These are phyloP conservation scores for Netelia virgata DNA, from an alignment of 2,888 invertebrate species.

Conservation along the genomic window DNA sequence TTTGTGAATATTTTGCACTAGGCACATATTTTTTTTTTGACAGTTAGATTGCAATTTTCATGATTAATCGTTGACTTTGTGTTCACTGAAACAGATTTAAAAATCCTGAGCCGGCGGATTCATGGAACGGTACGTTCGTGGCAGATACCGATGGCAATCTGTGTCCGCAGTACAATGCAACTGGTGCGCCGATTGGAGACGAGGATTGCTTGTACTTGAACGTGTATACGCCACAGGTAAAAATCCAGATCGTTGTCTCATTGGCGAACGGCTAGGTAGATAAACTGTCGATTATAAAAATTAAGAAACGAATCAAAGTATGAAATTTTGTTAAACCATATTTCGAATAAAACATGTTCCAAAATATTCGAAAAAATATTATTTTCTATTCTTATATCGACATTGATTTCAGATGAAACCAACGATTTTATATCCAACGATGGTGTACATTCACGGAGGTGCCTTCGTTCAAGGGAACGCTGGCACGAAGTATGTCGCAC, in stretches of 20 bases:
- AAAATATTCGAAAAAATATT: no score
- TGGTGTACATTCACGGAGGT: constrained; percentile 74
- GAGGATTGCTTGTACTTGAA: constrained; percentile 70
- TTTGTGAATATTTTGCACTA: constrained; percentile 14
- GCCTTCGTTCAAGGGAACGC: constrained; percentile 63
- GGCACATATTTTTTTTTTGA: constrained; percentile 28
- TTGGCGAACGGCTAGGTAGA: neutral
- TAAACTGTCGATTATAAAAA: neutral
- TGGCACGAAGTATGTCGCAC: constrained; percentile 55
- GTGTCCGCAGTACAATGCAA: constrained; percentile 68
- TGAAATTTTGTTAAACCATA: no score
- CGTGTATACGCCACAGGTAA: constrained; percentile 71
- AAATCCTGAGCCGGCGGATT: constrained; percentile 68
- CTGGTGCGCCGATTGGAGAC: constrained; percentile 51
- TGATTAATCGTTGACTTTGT: constrained; percentile 38
- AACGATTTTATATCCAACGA: constrained; percentile 67
- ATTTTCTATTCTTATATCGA: no score
- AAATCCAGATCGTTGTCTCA: neutral
- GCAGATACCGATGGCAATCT: constrained; percentile 61
- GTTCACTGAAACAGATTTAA: constrained; percentile 68
- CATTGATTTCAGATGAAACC: constrained; percentile 48
- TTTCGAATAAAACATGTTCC: no score
- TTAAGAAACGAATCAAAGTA: neutral
- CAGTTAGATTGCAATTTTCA: constrained; percentile 20
- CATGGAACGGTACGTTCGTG: constrained; percentile 68